Evolutionary conservation across 2,113 vertebrate genomes (phyloP).

Genomic region (Neomonachus schauinslandi): DNA sequence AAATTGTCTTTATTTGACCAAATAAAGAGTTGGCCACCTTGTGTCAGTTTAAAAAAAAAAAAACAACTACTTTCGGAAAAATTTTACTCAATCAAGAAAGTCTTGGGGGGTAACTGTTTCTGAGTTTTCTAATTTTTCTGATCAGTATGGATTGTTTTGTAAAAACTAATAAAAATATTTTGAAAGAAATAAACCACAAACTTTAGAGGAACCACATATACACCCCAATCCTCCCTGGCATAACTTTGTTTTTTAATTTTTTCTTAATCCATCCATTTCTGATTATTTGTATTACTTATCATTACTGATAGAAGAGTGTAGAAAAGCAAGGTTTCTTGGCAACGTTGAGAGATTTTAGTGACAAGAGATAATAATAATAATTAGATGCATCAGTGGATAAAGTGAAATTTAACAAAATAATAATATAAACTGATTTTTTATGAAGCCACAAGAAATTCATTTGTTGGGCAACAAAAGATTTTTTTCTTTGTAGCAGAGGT

Average conservation of each 20-base stretch:
- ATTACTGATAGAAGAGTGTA: neutral
- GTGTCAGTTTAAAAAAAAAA: conserved; percentile 18
- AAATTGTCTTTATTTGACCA: neutral
- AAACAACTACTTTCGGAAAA: neutral
- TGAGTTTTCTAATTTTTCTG: neutral
- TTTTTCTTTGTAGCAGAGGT: neutral
- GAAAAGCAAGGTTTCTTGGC: neutral
- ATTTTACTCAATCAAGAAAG: neutral
- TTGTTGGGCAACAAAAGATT: neutral
- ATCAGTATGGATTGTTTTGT: neutral
- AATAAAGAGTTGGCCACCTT: neutral
- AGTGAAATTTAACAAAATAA: conserved; percentile 49
- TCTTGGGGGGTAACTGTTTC: neutral
- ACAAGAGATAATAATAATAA: neutral
- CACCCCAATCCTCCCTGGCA: neutral
- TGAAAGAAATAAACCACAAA: conserved; percentile 7
- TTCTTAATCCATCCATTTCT: neutral
- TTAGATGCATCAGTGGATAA: neutral
- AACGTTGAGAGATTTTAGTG: conserved; percentile 5
- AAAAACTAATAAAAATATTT: conserved; percentile 17
- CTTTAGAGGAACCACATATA: neutral
- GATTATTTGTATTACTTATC: neutral
- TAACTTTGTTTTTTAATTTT: neutral
- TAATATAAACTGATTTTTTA: neutral
- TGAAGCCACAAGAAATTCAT: conserved; percentile 44